Base-by-base conservation (phyloP, 2,888 invertebrate species). In the Notocelia uddmanniana region DNA sequence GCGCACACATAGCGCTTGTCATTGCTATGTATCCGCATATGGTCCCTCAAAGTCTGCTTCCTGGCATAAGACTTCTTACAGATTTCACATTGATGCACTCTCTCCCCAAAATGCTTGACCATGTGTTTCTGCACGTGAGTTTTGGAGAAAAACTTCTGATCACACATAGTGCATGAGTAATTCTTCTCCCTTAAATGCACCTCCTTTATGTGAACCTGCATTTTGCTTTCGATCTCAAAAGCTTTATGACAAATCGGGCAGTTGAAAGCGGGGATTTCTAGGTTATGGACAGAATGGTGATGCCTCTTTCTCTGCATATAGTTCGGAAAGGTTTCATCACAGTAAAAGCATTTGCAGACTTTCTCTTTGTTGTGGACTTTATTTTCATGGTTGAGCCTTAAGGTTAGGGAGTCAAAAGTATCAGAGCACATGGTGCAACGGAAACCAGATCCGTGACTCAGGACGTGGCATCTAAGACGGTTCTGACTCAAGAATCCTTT, bases 51-150 rank as follows among this genome's bases (percentile, higher is more conserved):
- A 0, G 89, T 91, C 73, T 91, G 89, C 52, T 88, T 89, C 57
- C 91, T 85, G 0, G 92, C 89, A 68, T 94, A 95, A 0, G 93
- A 85, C 77, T 94, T 94, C 62, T 88, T 87, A 59, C 95, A 95
- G 0, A 94, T 76, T 0, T 87, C 88, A 62, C 95, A 95, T 31
- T 89, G 85, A 26, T 92, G 89, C 0, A 89, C 85, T 48, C 89
- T 88, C 31, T 93, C 93, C 0, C 94, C 94, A 0, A 87, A 87
- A 78, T 95, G 95, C 34, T 90, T 93, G 0, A 94, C 77, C 91
- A 94, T 93, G 66, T 95, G 95, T 26, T 93, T 92, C 37, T 92
- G 90, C 0, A 95, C 87, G 55, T 92, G 93, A 0, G 92, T 91
- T 3, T 85, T 89, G 0, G 94, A 94, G 67, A 94, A 94, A 75